Evolutionary conservation across 2,888 invertebrate genomes (phyloP).

Genomic region (Ischnura elegans): DNA sequence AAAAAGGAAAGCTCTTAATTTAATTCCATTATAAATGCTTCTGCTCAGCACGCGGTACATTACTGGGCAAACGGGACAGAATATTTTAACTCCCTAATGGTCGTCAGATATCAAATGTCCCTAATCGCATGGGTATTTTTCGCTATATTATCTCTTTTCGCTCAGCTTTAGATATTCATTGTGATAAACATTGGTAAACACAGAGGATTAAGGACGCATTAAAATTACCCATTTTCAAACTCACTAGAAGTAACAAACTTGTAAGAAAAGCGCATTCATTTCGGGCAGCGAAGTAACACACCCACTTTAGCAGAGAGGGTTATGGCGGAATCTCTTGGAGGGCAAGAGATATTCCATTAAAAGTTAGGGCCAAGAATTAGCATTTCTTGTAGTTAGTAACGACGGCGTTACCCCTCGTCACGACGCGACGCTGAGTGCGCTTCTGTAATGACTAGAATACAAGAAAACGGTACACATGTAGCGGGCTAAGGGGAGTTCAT

Average conservation of each 20-base stretch:
- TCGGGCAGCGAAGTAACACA: neutral
- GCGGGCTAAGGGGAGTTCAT: neutral
- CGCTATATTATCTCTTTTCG: neutral
- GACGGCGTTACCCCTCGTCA: neutral
- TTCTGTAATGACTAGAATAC: neutral
- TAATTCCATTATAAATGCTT: neutral
- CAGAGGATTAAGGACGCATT: neutral
- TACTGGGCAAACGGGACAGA: neutral
- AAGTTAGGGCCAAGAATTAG: conserved; percentile 6
- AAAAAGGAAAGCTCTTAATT: neutral
- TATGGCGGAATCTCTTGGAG: neutral
- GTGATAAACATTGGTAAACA: conserved; percentile 1
- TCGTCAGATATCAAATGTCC: neutral
- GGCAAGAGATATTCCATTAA: conserved; percentile 17
- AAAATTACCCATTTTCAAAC: conserved; percentile 13
- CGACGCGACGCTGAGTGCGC: neutral
- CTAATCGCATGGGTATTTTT: neutral
- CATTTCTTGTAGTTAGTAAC: conserved; percentile 1
- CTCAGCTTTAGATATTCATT: too few relatives aligned
- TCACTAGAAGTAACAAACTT: too few relatives aligned
- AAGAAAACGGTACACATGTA: neutral
- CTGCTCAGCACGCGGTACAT: neutral
- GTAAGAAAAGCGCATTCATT: conserved; percentile 24
- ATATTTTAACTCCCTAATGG: conserved; percentile 40
- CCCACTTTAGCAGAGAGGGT: neutral